A percentile compares a stretch with the other conserved stretches of the same genome.
phyloP scores from a whole-genome alignment of 2,888 invertebrate genomes.

The Chrysolina americana region DNA sequence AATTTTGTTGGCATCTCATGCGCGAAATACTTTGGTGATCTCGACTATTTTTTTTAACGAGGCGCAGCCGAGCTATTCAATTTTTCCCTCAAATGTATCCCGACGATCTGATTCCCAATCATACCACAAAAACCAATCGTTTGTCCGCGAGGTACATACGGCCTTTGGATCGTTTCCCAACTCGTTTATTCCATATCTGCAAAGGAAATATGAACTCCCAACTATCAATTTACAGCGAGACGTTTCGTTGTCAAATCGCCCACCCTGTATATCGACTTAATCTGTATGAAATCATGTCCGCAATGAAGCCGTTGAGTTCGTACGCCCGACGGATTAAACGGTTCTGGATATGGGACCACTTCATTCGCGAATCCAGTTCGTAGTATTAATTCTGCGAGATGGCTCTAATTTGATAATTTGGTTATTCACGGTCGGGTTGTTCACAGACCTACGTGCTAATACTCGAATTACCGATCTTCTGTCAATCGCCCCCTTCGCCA shows the following conservation, averaged over 20 bases:
- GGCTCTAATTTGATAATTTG: slow-evolving; percentile 24
- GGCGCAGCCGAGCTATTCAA: no score
- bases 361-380: slow-evolving; percentile 8
- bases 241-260: no score
- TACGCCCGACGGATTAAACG: slow-evolving; percentile 16
- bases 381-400: slow-evolving; percentile 23
- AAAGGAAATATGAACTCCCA: no score
- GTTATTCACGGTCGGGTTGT: slow-evolving; percentile 11
- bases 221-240: not conserved
- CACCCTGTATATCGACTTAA: slow-evolving; percentile 3
- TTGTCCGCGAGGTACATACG: no score
- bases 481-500: not conserved
- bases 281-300: not conserved
- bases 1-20: no score
- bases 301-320: slow-evolving; percentile 15
- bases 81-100: no score
- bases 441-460: slow-evolving; percentile 12
- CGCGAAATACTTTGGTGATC: no score
- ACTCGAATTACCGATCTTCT: slow-evolving; percentile 4
- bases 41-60: no score
- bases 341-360: slow-evolving; percentile 11
- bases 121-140: no score
- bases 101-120: no score
- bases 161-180: no score
- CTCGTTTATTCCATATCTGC: no score